These are phyloP conservation scores for Rallus limicola DNA, from an alignment of 2,113 vertebrate genomes.

Conservation along the genomic window DNA sequence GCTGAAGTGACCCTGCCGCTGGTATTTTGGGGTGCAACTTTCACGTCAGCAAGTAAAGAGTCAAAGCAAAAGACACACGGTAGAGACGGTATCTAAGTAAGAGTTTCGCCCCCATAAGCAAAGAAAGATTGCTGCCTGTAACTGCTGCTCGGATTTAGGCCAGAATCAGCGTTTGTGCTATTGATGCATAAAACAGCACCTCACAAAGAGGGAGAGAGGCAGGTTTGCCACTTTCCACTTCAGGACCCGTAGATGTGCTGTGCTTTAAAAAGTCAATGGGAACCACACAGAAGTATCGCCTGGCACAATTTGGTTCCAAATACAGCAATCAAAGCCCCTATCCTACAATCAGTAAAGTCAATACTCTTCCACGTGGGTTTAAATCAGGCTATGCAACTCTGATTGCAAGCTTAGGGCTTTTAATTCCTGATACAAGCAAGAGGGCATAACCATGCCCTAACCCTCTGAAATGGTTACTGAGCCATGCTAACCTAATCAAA, in stretches of 20 bases:
- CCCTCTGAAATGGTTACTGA: conserved; percentile 37
- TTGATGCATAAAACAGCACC: neutral
- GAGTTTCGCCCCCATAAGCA: neutral
- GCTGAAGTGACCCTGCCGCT: neutral
- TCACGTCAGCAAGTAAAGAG: neutral
- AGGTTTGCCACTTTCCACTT: neutral
- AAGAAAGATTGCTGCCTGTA: neutral
- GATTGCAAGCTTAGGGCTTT: conserved; percentile 51
- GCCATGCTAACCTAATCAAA: conserved; percentile 62
- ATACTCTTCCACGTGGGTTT: neutral
- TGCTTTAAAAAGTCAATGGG: neutral
- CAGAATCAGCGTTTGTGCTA: neutral
- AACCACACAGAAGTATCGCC: neutral
- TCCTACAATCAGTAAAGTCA: conserved; percentile 42
- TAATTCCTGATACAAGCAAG: conserved; percentile 50
- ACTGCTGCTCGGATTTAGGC: neutral
- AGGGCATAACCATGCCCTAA: conserved; percentile 51
- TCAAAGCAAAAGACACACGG: neutral
- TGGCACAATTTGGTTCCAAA: neutral
- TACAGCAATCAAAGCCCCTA: conserved; percentile 7
- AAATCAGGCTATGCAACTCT: conserved; percentile 29
- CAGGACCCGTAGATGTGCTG: rapidly evolving
- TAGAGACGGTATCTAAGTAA: rapidly evolving
- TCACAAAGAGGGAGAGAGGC: neutral
- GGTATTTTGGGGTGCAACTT: neutral